phyloP scores from a whole-genome alignment of 1,140 invertebrate genomes.

The Tetragonula clypearis region DNA sequence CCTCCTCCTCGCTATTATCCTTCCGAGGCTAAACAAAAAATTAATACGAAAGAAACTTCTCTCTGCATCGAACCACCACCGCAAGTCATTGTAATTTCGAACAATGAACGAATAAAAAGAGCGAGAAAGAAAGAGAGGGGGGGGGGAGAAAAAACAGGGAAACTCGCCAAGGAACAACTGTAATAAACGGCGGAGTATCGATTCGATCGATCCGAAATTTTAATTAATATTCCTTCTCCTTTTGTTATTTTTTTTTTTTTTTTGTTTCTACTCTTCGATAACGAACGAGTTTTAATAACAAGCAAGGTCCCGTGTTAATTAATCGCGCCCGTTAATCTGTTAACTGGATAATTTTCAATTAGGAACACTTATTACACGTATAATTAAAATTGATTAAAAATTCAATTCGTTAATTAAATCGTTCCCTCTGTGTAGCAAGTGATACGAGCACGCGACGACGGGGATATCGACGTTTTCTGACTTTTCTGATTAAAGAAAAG shows the following conservation, averaged over 20 bases:
- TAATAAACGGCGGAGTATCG: background rate
- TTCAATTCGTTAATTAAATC: background rate
- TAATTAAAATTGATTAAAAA: background rate
- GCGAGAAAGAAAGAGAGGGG: background rate
- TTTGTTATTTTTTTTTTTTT: background rate
- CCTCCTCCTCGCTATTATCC: slow-evolving; percentile 26
- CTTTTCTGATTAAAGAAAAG: too few relatives aligned
- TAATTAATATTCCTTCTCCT: background rate
- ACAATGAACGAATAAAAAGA: background rate
- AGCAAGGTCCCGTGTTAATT: background rate
- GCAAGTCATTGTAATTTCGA: background rate
- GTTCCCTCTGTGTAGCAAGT: too few relatives aligned
- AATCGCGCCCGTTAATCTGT: background rate
- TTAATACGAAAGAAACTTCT: background rate
- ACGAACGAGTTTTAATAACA: background rate
- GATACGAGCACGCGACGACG: too few relatives aligned
- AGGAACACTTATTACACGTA: too few relatives aligned
- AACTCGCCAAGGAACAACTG: too few relatives aligned
- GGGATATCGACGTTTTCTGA: too few relatives aligned
- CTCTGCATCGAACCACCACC: background rate
- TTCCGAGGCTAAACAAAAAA: slow-evolving; percentile 5
- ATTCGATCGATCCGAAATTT: background rate
- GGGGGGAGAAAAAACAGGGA: too few relatives aligned
- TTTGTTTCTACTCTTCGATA: background rate
- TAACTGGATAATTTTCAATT: background rate